These are phyloP conservation scores for Geotrypetes seraphini DNA, from an alignment of 2,797 vertebrate genomes.

Conservation along the genomic window DNA sequence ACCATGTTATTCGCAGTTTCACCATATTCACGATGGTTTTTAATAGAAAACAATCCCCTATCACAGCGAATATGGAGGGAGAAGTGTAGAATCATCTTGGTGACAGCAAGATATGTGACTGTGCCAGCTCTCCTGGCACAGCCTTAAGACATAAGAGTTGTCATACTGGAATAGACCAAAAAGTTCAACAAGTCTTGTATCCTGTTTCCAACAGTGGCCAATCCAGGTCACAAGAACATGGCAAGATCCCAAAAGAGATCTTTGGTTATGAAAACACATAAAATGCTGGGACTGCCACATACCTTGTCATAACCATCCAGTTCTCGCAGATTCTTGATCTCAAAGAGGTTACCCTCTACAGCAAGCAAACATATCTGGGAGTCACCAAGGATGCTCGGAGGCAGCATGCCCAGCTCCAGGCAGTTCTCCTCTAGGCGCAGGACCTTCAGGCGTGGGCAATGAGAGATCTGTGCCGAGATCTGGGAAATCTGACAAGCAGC, in stretches of 20 bases:
- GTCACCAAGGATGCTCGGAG: slow-evolving; percentile 71
- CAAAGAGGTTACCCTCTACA: slow-evolving; percentile 92
- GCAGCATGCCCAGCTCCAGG: slow-evolving; percentile 82
- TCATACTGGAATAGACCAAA: too few species aligned
- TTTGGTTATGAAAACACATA: background rate
- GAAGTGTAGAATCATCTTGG: too few species aligned
- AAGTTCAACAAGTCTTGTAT: too few species aligned
- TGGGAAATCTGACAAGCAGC: slow-evolving; percentile 75
- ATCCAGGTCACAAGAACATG: too few species aligned
- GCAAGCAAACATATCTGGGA: slow-evolving; percentile 88
- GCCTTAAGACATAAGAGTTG: too few species aligned
- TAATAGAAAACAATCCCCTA: too few species aligned
- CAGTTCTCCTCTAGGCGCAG: slow-evolving; percentile 95
- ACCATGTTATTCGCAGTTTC: too few species aligned
- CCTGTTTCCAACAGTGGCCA: too few species aligned
- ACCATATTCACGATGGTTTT: too few species aligned
- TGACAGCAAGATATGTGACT: too few species aligned
- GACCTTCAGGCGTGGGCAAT: slow-evolving; percentile 84
- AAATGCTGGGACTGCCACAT: slow-evolving; percentile 8
- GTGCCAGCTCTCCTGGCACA: background rate
- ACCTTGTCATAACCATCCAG: slow-evolving; percentile 92
- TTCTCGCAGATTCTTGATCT: slow-evolving; percentile 82
- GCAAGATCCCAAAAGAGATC: too few species aligned
- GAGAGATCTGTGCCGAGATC: slow-evolving; percentile 71
- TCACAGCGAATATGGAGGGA: too few species aligned